phyloP scores from a whole-genome alignment of 2,888 invertebrate species.

The Octodonta nipae region DNA sequence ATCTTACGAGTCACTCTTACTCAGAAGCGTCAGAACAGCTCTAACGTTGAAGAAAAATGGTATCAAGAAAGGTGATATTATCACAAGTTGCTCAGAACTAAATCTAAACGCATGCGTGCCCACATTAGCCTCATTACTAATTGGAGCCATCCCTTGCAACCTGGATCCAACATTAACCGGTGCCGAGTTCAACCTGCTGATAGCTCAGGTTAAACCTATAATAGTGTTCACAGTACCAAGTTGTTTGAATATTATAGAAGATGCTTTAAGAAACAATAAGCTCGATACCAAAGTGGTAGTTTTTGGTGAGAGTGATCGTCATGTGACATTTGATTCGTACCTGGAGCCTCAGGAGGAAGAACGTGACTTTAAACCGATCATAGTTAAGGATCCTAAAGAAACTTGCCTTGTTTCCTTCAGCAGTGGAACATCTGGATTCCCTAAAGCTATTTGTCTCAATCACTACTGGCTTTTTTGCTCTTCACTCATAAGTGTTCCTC shows the following conservation, averaged over 20 bases:
- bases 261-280: constrained; percentile 4
- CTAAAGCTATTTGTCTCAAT: constrained; percentile 26
- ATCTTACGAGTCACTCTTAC: too few relatives aligned
- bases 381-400: constrained; percentile 10
- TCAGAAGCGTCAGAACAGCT: too few relatives aligned
- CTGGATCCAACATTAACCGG: constrained; percentile 5
- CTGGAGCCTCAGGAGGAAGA: too few relatives aligned
- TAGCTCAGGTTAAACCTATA: constrained; percentile 6
- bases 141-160: constrained; percentile 7
- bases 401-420: constrained; percentile 23
- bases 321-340: too few relatives aligned
- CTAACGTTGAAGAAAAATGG: constrained; percentile 6
- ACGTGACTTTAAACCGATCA: constrained; percentile 19
- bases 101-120: constrained; percentile 5
- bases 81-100: constrained; percentile 6
- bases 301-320: too few relatives aligned
- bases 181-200: constrained; percentile 5
- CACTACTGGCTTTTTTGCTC: constrained; percentile 12
- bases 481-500: constrained; percentile 7
- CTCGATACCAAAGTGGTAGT: too few relatives aligned
- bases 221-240: constrained; percentile 5
- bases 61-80: constrained; percentile 4
- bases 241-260: constrained; percentile 1
- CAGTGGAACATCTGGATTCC: constrained; percentile 28
- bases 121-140: constrained; percentile 4